phyloP scores from a whole-genome alignment of 2,797 vertebrate species.

The Zalophus californianus region DNA sequence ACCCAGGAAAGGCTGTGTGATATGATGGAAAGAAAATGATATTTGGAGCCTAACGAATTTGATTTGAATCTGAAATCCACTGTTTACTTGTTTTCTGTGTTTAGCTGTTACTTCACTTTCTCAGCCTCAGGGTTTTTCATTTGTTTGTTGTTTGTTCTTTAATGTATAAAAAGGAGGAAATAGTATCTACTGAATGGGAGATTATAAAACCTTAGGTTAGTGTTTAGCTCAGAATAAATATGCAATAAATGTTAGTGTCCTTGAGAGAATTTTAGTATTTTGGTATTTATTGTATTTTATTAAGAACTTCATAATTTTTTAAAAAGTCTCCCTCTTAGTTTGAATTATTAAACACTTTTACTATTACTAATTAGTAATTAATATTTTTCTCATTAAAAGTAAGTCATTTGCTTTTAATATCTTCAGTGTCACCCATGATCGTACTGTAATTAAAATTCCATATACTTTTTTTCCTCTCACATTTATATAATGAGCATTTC shows the following conservation, averaged over 20 bases:
- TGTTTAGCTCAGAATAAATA: not conserved
- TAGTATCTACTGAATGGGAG: not conserved
- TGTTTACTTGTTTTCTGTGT: not conserved
- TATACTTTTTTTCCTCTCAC: not conserved
- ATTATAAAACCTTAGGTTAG: not conserved
- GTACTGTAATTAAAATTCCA: not conserved
- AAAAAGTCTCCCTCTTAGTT: not conserved
- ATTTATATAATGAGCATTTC: slow-evolving; percentile 21
- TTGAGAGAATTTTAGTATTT: not conserved
- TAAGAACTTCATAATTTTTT: not conserved
- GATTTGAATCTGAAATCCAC: not conserved
- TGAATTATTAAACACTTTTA: not conserved
- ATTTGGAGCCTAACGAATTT: not conserved
- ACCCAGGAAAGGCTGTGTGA: not conserved
- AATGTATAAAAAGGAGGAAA: not conserved
- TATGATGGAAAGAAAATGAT: not conserved
- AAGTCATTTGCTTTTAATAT: not conserved
- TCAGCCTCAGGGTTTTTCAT: not conserved
- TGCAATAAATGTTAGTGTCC: not conserved
- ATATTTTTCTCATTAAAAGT: not conserved
- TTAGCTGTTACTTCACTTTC: not conserved
- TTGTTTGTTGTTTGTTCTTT: not conserved
- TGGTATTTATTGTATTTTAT: not conserved
- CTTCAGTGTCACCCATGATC: not conserved
- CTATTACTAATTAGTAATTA: not conserved